Evolutionary conservation across 2,888 invertebrate genomes (phyloP).

Genomic region (Ligdia adustata): DNA sequence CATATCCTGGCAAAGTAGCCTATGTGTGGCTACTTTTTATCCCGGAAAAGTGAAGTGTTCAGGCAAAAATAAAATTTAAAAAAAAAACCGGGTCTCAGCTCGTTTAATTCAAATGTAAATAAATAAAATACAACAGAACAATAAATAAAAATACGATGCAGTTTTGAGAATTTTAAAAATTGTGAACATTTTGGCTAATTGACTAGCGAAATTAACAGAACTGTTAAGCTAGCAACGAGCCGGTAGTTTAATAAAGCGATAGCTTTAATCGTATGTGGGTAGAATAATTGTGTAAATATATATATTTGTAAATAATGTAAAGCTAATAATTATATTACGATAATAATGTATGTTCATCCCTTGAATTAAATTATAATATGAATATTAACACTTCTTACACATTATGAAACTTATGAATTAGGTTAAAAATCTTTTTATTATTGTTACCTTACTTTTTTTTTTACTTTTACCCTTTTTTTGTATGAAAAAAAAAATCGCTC

Average conservation of each 20-base stretch:
- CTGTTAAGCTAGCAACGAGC: constrained; percentile 4
- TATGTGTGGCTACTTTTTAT: no score
- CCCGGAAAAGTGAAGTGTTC: no score
- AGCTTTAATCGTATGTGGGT: constrained; percentile 55
- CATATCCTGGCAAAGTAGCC: no score
- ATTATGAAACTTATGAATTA: constrained; percentile 41
- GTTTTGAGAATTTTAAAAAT: constrained; percentile 2
- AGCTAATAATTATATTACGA: constrained; percentile 59
- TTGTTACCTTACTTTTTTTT: constrained; percentile 51
- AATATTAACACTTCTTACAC: constrained; percentile 38
- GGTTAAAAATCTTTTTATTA: constrained; percentile 56
- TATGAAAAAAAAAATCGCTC: constrained; percentile 48
- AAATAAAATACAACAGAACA: not conserved
- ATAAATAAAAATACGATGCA: not conserved
- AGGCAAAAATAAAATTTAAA: no score
- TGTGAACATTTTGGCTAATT: constrained; percentile 2
- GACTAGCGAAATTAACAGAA: not conserved
- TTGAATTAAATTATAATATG: constrained; percentile 28
- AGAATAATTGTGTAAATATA: constrained; percentile 57
- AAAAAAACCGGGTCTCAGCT: no score
- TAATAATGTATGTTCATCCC: constrained; percentile 65
- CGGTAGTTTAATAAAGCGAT: constrained; percentile 9
- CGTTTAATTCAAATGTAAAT: not conserved
- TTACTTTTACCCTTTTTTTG: constrained; percentile 40
- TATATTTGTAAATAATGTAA: constrained; percentile 67